Evolutionary conservation across 2,888 invertebrate genomes (phyloP).

Genomic region (Drosophila demipolita): DNA sequence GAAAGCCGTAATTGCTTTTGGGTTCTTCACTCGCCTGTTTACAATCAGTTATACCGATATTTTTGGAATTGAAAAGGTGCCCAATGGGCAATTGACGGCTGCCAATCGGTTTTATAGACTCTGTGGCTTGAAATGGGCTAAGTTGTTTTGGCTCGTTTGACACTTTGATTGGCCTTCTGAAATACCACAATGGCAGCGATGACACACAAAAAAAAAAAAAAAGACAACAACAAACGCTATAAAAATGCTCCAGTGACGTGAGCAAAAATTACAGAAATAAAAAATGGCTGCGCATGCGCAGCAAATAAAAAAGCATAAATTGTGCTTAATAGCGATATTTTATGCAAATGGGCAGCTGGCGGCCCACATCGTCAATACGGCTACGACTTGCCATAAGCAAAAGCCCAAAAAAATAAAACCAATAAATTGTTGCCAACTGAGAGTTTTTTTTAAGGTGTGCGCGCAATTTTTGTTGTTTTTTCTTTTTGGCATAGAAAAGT

Average conservation of each 20-base stretch:
- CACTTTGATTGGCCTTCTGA: conserved; percentile 65
- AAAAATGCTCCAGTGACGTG: conserved; percentile 54
- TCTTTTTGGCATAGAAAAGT: conserved; percentile 50
- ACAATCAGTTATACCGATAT: conserved; percentile 11
- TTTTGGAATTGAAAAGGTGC: neutral
- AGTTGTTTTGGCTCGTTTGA: conserved; percentile 7
- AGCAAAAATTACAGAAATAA: conserved; percentile 25
- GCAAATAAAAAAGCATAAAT: conserved; percentile 70
- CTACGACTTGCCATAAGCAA: conserved; percentile 15
- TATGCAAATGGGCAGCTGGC: conserved; percentile 67
- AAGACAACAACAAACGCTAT: conserved; percentile 25
- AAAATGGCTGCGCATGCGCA: conserved; percentile 78
- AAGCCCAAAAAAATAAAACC: conserved; percentile 51
- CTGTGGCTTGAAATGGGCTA: conserved; percentile 25
- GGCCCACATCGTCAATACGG: conserved; percentile 39
- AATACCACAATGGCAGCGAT: conserved; percentile 59
- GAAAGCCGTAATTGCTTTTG: conserved; percentile 11
- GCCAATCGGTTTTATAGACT: conserved; percentile 21
- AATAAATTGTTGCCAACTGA: conserved; percentile 42
- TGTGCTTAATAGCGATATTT: conserved; percentile 72
- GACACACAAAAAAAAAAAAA: conserved; percentile 16
- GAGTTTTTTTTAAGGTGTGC: conserved; percentile 51
- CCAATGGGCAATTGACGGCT: conserved; percentile 26
- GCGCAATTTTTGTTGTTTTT: conserved; percentile 22
- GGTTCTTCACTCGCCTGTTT: neutral